Base-by-base conservation (phyloP, 2,888 invertebrate genomes). In the Dasysyrphus tricinctus region DNA sequence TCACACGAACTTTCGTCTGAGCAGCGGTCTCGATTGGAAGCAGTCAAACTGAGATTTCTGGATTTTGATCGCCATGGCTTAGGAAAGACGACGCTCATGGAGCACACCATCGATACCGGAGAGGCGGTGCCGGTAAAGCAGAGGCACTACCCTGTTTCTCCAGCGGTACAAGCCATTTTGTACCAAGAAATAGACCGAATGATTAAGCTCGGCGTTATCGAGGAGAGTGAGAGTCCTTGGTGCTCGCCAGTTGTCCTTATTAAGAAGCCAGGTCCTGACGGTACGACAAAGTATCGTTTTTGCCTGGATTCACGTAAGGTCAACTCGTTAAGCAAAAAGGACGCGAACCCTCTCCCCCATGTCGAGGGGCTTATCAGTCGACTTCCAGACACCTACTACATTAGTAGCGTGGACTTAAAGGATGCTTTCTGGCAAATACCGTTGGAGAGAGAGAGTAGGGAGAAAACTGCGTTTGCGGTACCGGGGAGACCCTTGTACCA, bases 261-360 rank as follows among this genome's bases (percentile, higher is more conserved):
- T 32, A 57, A 37, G 16, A 57, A 57, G 9, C 34, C 37, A 57
- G 37, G 16, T 8, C 16, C 9, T 4, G n/a, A 57, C 16, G 7
- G 3, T n/a, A 8, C 56, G 6, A 8, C n/a, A 7, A 56, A 56
- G 24, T 56, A 56, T 32, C n/a, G 1, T 2, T 61, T 61, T 42
- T 61, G 24, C 42, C 12, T 61, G 6, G 61, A 61, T 12, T 39
- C 61, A 5, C 12, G 61, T 14, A 42, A 4, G 8, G 61, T 59
- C 19, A 59, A 59, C n/a, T 34, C 59, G 59, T 8, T 59, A 9
- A 59, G 32, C 14, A 56, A 56, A 14, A 42, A 42, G 14, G 39
- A 42, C 39, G 39, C 39, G 3, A 42, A 42, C 11, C 39, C 39
- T 3, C 39, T 42, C 12, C 39, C 39, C 0, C 39, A 42, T 14